Evolutionary conservation across 2,888 invertebrate species (phyloP).

Genomic region (Formica aserva): DNA sequence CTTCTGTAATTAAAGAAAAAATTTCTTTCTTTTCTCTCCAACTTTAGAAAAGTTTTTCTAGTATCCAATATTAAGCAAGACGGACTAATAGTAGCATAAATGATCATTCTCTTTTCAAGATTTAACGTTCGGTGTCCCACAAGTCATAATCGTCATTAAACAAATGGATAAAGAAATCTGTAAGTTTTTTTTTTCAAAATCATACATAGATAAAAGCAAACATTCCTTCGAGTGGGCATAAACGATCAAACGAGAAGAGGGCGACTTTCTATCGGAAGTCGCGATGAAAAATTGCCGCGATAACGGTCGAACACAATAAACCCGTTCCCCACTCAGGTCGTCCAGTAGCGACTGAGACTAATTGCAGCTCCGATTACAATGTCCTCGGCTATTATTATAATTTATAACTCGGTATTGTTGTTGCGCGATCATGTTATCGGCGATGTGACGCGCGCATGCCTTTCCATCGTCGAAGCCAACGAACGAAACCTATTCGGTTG

Average conservation of each 20-base stretch:
- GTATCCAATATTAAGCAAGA: neutral
- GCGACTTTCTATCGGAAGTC: slow-evolving; percentile 65
- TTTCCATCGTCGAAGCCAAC: slow-evolving; percentile 9
- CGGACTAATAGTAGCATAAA: neutral
- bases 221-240: slow-evolving; percentile 39
- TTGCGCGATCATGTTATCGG: slow-evolving; percentile 53
- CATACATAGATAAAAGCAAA: slow-evolving; percentile 27
- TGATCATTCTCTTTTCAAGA: slow-evolving; percentile 16
- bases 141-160: slow-evolving; percentile 28
- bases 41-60: neutral
- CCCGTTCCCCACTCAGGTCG: slow-evolving; percentile 57
- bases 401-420: slow-evolving; percentile 74
- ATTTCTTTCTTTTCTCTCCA: neutral
- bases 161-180: slow-evolving; percentile 18
- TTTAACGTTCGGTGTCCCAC: slow-evolving; percentile 24
- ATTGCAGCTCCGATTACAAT: slow-evolving; percentile 80
- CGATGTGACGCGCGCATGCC: slow-evolving; percentile 49
- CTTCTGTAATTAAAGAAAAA: neutral
- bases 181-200: slow-evolving; percentile 9
- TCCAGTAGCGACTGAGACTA: slow-evolving; percentile 80
- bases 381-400: slow-evolving; percentile 79
- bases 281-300: slow-evolving; percentile 70
- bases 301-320: slow-evolving; percentile 74
- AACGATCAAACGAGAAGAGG: slow-evolving; percentile 34
- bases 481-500: slow-evolving; percentile 23